Evolutionary conservation across 2,113 vertebrate genomes (phyloP).

Genomic region (Elachura formosa): DNA sequence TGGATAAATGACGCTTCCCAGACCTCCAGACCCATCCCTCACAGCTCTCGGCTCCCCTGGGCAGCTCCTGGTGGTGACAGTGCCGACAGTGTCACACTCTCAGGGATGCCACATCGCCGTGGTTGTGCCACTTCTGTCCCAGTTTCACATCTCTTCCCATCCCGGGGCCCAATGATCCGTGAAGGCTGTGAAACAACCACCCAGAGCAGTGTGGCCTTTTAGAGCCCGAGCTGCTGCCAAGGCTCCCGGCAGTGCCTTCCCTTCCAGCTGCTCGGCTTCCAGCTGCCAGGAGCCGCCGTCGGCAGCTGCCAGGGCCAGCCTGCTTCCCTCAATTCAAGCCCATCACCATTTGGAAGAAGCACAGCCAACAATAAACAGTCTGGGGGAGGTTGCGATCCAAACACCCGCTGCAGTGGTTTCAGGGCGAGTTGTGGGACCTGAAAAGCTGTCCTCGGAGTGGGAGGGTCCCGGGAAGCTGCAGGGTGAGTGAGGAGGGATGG

Average conservation of each 20-base stretch:
- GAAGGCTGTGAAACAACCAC: neutral
- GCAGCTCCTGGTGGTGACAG: neutral
- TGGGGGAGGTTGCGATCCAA: neutral
- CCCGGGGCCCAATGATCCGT: neutral
- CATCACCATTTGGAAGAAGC: neutral
- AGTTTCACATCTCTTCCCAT: neutral
- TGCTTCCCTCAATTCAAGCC: neutral
- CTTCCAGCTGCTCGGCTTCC: conserved; percentile 27
- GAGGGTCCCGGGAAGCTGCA: neutral
- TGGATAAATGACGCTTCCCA: no score
- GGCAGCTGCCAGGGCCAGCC: conserved; percentile 38
- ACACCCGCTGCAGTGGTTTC: neutral
- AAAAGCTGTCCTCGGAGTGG: neutral
- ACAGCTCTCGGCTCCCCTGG: neutral
- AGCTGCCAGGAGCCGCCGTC: conserved; percentile 40
- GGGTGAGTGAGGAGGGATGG: fast-evolving
- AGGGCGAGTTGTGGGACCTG: neutral
- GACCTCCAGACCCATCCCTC: fast-evolving
- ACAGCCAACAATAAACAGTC: neutral
- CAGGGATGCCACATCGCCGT: neutral
- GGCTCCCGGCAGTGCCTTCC: neutral
- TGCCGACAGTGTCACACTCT: neutral
- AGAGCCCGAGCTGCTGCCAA: neutral
- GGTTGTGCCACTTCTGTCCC: neutral
- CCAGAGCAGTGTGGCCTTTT: neutral